phyloP scores from a whole-genome alignment of 2,797 vertebrate genomes.

The Semotilus atromaculatus region DNA sequence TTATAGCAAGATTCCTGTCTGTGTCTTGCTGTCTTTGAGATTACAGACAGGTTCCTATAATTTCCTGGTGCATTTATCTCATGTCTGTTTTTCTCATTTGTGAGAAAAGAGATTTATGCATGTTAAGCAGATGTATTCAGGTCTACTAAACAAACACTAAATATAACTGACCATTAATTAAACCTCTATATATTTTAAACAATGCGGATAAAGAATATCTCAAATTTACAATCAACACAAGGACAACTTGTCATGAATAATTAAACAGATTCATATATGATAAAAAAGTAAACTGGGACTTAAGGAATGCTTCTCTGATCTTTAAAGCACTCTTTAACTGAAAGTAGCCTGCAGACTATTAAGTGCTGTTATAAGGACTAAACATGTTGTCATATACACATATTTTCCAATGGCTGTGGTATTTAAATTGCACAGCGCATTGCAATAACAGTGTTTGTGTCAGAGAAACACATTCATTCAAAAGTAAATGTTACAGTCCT shows the following conservation, averaged over 20 bases:
- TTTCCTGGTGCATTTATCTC: constrained; percentile 22
- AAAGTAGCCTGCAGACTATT: constrained; percentile 2
- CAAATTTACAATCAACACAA: background rate
- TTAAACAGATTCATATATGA: background rate
- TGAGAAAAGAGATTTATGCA: constrained; percentile 12
- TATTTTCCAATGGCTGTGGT: constrained; percentile 24
- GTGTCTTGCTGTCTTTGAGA: constrained; percentile 23
- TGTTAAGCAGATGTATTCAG: background rate
- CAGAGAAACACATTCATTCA: constrained; percentile 16
- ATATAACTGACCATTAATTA: constrained; percentile 5
- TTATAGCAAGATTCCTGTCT: constrained; percentile 17
- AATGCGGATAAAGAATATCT: background rate
- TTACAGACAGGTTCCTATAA: constrained; percentile 20
- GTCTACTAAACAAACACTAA: background rate
- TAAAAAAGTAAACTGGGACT: background rate
- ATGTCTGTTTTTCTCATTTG: constrained; percentile 58
- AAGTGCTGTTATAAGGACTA: background rate
- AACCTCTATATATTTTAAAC: background rate
- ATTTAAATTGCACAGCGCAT: constrained; percentile 44
- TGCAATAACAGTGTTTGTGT: constrained; percentile 2
- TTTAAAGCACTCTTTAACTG: constrained; percentile 7
- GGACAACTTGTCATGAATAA: constrained; percentile 2
- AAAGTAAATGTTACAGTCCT: constrained; percentile 14
- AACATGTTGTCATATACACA: background rate
- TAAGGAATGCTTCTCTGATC: background rate